phyloP scores from a whole-genome alignment of 1,140 invertebrate species.

The Zophobas morio region DNA sequence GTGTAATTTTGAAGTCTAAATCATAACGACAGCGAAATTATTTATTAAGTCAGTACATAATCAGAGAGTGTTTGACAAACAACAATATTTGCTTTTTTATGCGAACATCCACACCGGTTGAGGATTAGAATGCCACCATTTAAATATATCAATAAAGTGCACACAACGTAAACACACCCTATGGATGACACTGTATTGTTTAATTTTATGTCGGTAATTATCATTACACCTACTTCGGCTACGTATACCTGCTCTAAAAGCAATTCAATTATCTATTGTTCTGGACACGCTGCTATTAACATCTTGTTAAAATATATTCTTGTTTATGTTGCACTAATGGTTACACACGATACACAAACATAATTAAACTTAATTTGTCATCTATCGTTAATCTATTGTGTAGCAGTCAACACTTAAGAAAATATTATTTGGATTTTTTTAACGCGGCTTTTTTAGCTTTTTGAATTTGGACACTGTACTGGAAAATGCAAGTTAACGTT shows the following conservation, averaged over 20 bases:
- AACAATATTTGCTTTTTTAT: slow-evolving; percentile 66
- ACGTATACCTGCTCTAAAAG: slow-evolving; percentile 29
- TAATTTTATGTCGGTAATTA: slow-evolving; percentile 26
- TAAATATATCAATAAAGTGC: slow-evolving; percentile 56
- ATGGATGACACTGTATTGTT: slow-evolving; percentile 13
- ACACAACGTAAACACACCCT: slow-evolving; percentile 38
- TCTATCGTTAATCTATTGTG: slow-evolving; percentile 31
- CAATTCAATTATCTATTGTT: slow-evolving; percentile 47
- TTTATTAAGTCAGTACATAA: slow-evolving; percentile 64
- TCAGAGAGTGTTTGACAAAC: slow-evolving; percentile 65
- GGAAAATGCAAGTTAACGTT: no score
- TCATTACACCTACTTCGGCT: slow-evolving; percentile 35
- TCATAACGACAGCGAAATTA: slow-evolving; percentile 59
- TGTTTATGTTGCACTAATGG: slow-evolving; percentile 42
- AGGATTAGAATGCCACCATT: slow-evolving; percentile 56
- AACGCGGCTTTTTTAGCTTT: background rate
- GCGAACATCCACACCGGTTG: slow-evolving; percentile 59
- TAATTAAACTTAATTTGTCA: slow-evolving; percentile 42
- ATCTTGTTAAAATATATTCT: slow-evolving; percentile 39
- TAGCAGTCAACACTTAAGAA: slow-evolving; percentile 7
- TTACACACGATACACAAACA: slow-evolving; percentile 40
- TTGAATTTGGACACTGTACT: background rate
- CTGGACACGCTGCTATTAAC: slow-evolving; percentile 39
- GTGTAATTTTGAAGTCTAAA: slow-evolving; percentile 1
- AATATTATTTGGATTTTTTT: background rate